These are phyloP conservation scores for Itoplectis maculator DNA, from an alignment of 2,888 invertebrate species.

Conservation along the genomic window DNA sequence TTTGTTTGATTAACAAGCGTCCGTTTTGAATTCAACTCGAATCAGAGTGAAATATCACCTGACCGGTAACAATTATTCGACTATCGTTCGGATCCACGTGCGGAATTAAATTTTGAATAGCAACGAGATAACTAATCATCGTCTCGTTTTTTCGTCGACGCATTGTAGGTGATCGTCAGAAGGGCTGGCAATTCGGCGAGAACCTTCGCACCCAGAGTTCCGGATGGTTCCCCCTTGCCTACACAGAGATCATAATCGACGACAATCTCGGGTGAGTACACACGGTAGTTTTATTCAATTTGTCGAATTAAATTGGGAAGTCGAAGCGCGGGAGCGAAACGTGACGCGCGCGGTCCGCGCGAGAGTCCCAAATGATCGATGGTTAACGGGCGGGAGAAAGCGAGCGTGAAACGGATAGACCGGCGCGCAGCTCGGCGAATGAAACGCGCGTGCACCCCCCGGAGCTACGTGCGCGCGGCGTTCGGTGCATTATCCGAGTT, in stretches of 20 bases:
- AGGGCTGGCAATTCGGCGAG: constrained; percentile 99
- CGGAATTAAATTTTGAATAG: too few relatives aligned
- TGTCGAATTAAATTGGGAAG: constrained; percentile 21
- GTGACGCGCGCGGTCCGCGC: neutral
- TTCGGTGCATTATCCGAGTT: constrained; percentile 21
- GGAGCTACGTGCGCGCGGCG: constrained; percentile 6
- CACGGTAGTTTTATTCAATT: constrained; percentile 13
- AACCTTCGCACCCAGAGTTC: constrained; percentile 95
- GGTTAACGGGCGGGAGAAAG: constrained; percentile 35
- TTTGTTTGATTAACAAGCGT: too few relatives aligned
- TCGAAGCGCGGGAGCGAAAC: constrained; percentile 20
- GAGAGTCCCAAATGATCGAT: constrained; percentile 52
- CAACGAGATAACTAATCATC: too few relatives aligned
- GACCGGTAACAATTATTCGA: too few relatives aligned
- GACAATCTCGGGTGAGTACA: constrained; percentile 87
- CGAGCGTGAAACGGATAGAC: constrained; percentile 49
- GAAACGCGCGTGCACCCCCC: constrained; percentile 21
- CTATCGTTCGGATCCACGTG: too few relatives aligned
- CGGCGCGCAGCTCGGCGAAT: constrained; percentile 17
- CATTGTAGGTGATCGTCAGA: constrained; percentile 91
- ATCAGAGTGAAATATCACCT: too few relatives aligned
- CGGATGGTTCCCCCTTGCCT: constrained; percentile 98
- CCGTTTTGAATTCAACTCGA: too few relatives aligned
- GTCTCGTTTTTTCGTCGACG: neutral
- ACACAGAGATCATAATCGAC: constrained; percentile 92